These are phyloP conservation scores for Pseudococcus viburni DNA, from an alignment of 2,888 invertebrate genomes.

Conservation along the genomic window DNA sequence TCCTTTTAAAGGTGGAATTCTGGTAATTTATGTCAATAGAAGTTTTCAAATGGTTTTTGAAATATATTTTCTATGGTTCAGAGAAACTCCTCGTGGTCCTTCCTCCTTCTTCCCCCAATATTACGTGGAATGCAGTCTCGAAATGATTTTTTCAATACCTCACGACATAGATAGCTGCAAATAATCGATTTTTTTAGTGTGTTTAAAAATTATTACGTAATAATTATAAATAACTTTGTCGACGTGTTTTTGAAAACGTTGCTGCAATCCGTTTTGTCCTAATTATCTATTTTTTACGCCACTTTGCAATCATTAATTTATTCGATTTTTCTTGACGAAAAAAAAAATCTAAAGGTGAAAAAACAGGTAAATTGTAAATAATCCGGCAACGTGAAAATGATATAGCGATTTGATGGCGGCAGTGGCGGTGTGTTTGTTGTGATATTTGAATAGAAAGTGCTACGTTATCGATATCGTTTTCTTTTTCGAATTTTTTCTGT, in stretches of 20 bases:
- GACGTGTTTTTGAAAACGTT: neutral
- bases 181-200: neutral
- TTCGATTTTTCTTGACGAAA: neutral
- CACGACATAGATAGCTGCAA: neutral
- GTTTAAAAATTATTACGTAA: neutral
- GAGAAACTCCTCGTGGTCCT: too few relatives aligned
- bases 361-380: neutral
- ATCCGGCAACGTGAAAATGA: neutral
- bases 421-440: neutral
- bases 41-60: too few relatives aligned
- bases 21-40: too few relatives aligned
- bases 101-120: neutral
- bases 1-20: too few relatives aligned
- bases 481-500: conserved; percentile 20
- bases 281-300: neutral
- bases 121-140: neutral
- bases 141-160: neutral
- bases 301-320: neutral
- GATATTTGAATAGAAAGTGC: neutral
- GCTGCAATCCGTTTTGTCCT: neutral
- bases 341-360: neutral
- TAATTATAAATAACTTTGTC: neutral
- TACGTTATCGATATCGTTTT: conserved; percentile 17
- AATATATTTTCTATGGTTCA: too few relatives aligned
- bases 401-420: neutral